Evolutionary conservation across 2,888 invertebrate species (phyloP), one percentile per base, ranked within the genome.

Genomic region (Chloroclysta siterata): DNA sequence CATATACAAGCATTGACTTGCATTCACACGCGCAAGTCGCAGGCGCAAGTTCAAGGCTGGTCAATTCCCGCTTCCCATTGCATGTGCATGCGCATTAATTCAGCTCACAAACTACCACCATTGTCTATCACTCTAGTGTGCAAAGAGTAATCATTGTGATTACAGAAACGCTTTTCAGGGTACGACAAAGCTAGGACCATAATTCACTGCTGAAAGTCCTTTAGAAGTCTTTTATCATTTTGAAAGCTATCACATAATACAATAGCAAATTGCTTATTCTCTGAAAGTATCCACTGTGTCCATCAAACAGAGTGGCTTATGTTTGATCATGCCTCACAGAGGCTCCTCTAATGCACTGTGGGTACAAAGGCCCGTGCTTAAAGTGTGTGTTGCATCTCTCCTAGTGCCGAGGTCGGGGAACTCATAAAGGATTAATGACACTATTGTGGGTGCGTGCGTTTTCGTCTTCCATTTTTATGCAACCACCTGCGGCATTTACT

Each of bases 11-110:
- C 55, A 50, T 55, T 55, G 29, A 86, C 79, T 64, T 29, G 53
- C 50, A 41, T 55, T 53, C 44, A 50, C 39, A 42, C 52, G 47
- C 41, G 50, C 58, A 58, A 55, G 47, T 50, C 69, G 75, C 87
- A 91, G 89, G 92, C 69, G 75, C 87, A 91, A 90, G 92, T 93
- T 93, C 92, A 93, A 93, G 92, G 92, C 88, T 90, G 90, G 89
- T 86, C 90, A 83, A 77, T 76, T 81, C 81, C 77, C 84, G 85
- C 86, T 89, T 88, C 86, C 88, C 88, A 87, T 85, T 88, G 90
- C 90, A 88, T 87, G 89, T 85, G 84, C 83, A 87, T 83, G 81
- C 81, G 82, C 84, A 90, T 91, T 90, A 82, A 93, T 91, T 90
- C 91, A 80, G 78, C 90, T 87, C 91, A 90, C 91, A 90, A 84